Evolutionary conservation across 2,888 invertebrate genomes (phyloP).

Genomic region (Cephus pygmeus): DNA sequence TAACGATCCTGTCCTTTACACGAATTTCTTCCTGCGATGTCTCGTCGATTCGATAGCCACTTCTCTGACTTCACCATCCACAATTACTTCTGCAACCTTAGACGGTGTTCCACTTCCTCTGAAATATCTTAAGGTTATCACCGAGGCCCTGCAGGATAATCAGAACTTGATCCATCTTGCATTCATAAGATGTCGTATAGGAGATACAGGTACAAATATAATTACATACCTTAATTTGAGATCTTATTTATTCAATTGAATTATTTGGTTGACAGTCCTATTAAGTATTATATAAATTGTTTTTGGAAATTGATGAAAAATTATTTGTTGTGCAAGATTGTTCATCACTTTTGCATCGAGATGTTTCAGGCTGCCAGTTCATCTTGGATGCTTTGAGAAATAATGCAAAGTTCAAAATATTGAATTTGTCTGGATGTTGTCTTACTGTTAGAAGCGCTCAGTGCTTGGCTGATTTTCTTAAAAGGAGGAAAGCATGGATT

Average conservation of each 20-base stretch:
- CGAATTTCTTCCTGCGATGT: conserved; percentile 42
- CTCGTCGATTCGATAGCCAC: conserved; percentile 40
- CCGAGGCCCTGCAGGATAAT: conserved; percentile 34
- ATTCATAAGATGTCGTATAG: conserved; percentile 37
- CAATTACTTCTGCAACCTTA: conserved; percentile 34
- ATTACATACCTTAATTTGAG: not conserved
- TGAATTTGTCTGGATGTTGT: conserved; percentile 40
- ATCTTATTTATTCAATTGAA: not conserved
- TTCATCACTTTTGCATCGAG: not conserved
- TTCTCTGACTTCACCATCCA: conserved; percentile 25
- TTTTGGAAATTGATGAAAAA: not conserved
- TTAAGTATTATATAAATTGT: not conserved
- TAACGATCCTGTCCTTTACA: conserved; percentile 35
- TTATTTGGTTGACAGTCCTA: not conserved
- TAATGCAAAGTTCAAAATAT: conserved; percentile 23
- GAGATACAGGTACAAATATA: conserved; percentile 33
- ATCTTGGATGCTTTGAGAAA: conserved; percentile 31
- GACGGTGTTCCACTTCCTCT: conserved; percentile 43
- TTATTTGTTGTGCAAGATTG: not conserved
- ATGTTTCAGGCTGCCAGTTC: conserved; percentile 37
- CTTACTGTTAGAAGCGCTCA: conserved; percentile 30
- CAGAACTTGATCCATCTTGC: conserved; percentile 34
- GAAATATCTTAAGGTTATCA: conserved; percentile 39
- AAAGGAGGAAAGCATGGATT: conserved; percentile 30
- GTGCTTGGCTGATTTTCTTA: conserved; percentile 28